These are phyloP conservation scores for Nomada fucata DNA, from an alignment of 2,888 invertebrate genomes.

Conservation along the genomic window DNA sequence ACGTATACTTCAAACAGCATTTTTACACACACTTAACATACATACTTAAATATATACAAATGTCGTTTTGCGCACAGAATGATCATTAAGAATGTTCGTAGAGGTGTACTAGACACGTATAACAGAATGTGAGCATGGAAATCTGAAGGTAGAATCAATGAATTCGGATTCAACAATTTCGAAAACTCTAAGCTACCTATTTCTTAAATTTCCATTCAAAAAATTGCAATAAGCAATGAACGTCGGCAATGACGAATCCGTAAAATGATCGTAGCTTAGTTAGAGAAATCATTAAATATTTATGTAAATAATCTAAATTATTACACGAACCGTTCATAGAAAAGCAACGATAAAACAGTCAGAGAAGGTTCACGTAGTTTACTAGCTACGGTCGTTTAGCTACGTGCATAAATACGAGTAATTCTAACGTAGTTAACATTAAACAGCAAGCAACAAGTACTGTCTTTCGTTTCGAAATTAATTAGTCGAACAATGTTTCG, in stretches of 20 bases:
- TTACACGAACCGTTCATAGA: not conserved
- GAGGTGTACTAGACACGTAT: not conserved
- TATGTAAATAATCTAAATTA: not conserved
- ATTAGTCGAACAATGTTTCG: not conserved
- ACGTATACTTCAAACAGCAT: not conserved
- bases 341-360: constrained; percentile 3
- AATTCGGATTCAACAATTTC: not conserved
- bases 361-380: not conserved
- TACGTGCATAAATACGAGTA: not conserved
- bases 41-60: constrained; percentile 5
- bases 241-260: not conserved
- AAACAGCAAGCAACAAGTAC: not conserved
- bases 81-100: not conserved
- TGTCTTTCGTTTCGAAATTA: not conserved
- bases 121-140: not conserved
- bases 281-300: not conserved
- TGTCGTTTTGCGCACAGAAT: not conserved
- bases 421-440: too few relatives aligned
- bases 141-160: not conserved
- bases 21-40: constrained; percentile 11
- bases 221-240: not conserved
- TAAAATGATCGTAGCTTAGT: not conserved
- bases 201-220: too few relatives aligned
- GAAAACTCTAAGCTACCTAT: not conserved
- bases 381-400: not conserved